Evolutionary conservation across 2,113 vertebrate species (phyloP).

Genomic region (Austrofundulus limnaeus): DNA sequence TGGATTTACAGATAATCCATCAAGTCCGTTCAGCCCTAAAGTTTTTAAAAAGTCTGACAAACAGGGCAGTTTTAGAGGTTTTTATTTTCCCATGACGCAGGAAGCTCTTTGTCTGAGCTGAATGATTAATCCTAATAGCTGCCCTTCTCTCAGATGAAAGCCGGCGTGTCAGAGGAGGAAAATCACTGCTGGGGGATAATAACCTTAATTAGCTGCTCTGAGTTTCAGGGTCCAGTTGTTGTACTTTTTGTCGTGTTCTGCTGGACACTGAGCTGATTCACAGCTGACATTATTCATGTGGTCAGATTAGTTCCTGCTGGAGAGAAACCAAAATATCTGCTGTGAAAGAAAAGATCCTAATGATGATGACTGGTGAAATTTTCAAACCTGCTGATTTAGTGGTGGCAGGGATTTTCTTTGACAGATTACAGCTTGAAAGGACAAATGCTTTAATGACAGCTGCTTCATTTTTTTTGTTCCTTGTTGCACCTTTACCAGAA

Average conservation of each 20-base stretch:
- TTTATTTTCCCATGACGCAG: neutral
- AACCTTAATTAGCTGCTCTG: neutral
- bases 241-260: neutral
- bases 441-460: neutral
- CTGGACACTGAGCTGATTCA: neutral
- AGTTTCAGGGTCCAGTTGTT: neutral
- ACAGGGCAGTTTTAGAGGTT: neutral
- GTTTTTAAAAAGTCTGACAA: neutral
- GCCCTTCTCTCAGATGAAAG: neutral
- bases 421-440: neutral
- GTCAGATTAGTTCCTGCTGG: neutral
- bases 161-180: neutral
- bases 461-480: neutral
- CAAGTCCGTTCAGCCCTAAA: neutral
- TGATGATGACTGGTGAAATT: neutral
- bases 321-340: neutral
- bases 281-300: neutral
- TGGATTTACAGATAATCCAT: too few relatives aligned
- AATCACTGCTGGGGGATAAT: constrained; percentile 1
- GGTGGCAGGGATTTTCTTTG: neutral
- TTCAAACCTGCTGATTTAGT: neutral
- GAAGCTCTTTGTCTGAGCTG: constrained; percentile 12
- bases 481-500: too few relatives aligned
- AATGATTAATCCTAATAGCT: constrained; percentile 4
- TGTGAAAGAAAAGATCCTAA: neutral